These are phyloP conservation scores for Agrypnus murinus DNA, from an alignment of 2,888 invertebrate species.

Conservation along the genomic window DNA sequence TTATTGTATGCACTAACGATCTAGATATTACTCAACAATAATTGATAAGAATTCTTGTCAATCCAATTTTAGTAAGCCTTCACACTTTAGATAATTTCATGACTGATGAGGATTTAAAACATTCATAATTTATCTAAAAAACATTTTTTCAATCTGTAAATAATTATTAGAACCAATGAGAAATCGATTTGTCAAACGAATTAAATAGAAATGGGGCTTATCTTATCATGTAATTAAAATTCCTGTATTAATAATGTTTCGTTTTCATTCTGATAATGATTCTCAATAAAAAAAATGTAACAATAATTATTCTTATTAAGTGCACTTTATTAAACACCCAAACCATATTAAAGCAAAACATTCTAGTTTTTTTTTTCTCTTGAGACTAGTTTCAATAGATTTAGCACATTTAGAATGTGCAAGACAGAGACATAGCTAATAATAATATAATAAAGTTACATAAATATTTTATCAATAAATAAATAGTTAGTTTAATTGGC, in stretches of 20 bases:
- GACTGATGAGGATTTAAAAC: too few species aligned
- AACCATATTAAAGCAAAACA: constrained; percentile 33
- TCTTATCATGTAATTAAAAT: constrained; percentile 31
- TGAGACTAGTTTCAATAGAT: constrained; percentile 15
- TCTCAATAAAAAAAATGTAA: background rate
- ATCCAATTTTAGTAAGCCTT: too few species aligned
- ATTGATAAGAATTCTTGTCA: too few species aligned
- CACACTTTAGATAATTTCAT: too few species aligned
- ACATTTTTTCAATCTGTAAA: background rate
- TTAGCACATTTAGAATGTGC: constrained; percentile 16
- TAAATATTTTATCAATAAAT: constrained; percentile 47
- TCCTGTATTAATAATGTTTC: background rate
- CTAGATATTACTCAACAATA: too few species aligned
- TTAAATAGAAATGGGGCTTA: constrained; percentile 11
- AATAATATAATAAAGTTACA: background rate
- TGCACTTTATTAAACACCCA: constrained; percentile 33
- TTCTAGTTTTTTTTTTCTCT: too few species aligned
- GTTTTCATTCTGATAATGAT: background rate
- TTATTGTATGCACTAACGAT: too few species aligned
- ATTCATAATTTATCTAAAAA: too few species aligned
- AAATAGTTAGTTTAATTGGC: too few species aligned
- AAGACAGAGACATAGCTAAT: background rate
- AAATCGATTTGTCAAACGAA: background rate
- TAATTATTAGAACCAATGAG: constrained; percentile 12
- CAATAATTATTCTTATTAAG: constrained; percentile 1